Conservation (phyloP, 2,797 vertebrate genomes). For the Sebastes vulpes region DNA sequence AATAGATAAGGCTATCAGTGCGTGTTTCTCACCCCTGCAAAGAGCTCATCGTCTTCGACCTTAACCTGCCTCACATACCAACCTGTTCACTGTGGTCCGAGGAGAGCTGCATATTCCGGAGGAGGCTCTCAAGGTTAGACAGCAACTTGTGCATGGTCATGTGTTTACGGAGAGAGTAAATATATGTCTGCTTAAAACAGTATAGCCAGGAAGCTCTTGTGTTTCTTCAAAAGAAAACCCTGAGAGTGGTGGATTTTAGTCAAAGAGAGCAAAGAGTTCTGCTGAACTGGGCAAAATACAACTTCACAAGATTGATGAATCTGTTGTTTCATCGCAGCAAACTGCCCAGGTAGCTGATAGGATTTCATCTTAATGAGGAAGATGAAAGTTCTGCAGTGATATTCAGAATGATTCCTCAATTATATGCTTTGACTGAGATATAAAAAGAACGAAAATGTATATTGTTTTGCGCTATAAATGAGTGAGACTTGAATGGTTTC, state of each 20-base stretch:
- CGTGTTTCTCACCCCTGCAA: constrained; percentile 31
- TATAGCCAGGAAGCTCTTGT: neutral
- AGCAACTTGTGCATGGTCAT: neutral
- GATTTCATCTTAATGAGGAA: constrained; percentile 8
- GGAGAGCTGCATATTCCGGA: constrained; percentile 96
- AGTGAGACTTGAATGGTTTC: neutral
- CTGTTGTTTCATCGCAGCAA: constrained; percentile 27
- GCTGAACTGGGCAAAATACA: constrained; percentile 37
- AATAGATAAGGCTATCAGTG: constrained; percentile 62
- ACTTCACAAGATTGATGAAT: constrained; percentile 31
- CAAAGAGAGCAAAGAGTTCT: constrained; percentile 13
- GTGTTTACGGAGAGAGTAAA: neutral
- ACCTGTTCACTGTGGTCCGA: constrained; percentile 94
- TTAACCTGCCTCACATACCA: constrained; percentile 94
- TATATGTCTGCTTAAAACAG: neutral
- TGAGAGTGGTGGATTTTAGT: constrained; percentile 6
- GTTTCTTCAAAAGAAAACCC: constrained; percentile 6
- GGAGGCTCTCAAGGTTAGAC: constrained; percentile 95
- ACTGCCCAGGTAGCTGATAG: constrained; percentile 14
- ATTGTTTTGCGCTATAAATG: neutral
- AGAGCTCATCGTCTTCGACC: constrained; percentile 69
- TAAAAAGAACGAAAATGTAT: neutral
- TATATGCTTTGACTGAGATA: neutral
- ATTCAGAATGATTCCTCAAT: neutral
- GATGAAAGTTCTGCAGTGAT: neutral